These are phyloP conservation scores for Baronia brevicornis DNA, from an alignment of 2,888 invertebrate genomes.

Conservation along the genomic window DNA sequence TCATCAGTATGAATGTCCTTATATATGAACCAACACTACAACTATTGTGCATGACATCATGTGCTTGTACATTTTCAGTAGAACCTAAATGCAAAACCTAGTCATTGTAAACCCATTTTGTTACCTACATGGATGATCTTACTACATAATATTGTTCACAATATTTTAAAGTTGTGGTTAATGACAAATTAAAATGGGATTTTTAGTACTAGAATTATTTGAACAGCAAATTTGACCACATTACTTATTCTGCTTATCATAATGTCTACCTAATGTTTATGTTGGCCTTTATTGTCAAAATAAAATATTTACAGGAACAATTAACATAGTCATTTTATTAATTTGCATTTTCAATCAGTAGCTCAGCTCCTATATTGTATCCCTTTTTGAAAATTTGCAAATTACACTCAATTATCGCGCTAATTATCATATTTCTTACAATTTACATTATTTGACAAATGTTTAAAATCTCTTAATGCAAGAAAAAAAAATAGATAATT, in stretches of 20 bases:
- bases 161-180: too few relatives aligned
- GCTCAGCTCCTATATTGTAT: slow-evolving; percentile 6
- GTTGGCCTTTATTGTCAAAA: slow-evolving; percentile 31
- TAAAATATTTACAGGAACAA: slow-evolving; percentile 37
- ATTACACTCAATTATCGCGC: slow-evolving; percentile 5
- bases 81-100: too few relatives aligned
- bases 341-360: slow-evolving; percentile 11
- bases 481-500: slow-evolving; percentile 16
- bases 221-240: slow-evolving; percentile 10
- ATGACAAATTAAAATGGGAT: too few relatives aligned
- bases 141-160: too few relatives aligned
- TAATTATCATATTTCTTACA: slow-evolving; percentile 7
- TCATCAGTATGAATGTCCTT: slow-evolving; percentile 10
- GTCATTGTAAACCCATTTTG: too few relatives aligned
- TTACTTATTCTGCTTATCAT: slow-evolving; percentile 28
- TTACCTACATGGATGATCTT: too few relatives aligned
- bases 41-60: too few relatives aligned
- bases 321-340: slow-evolving; percentile 21
- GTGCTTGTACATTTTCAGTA: too few relatives aligned
- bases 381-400: slow-evolving; percentile 7
- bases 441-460: slow-evolving; percentile 16
- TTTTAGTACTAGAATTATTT: slow-evolving; percentile 8
- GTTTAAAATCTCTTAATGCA: slow-evolving; percentile 14
- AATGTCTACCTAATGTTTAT: slow-evolving; percentile 32
- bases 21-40: too few relatives aligned